Base-by-base conservation (phyloP, 2,113 vertebrate species). In the Xenopus laevis region DNA sequence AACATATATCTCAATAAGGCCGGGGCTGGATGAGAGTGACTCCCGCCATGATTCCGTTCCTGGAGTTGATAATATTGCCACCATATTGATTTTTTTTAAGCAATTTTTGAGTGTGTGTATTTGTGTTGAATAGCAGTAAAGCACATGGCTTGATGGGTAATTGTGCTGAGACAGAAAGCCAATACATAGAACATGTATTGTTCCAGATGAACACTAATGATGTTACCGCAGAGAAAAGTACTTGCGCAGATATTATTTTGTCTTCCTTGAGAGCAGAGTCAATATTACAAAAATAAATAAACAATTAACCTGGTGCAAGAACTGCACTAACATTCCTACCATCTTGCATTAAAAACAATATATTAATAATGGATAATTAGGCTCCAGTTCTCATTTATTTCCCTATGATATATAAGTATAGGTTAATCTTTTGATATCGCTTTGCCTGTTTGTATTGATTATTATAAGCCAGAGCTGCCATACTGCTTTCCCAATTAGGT, bases 21-120 rank as follows among this genome's bases (percentile, higher is more conserved):
- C 79, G 82, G 33, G 79, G 81, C 80, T 27, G 78, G 83, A 82
- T 74, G 85, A 87, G 84, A 78, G 83, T 82, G 68, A 80, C 82
- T 81, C 89, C 87, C 86, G 79, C 89, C 85, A 88, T 90, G 92
- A 93, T 93, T 91, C 95, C 91, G 88, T 91, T 50, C 92, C 89
- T 89, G 82, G 90, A 92, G 90, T 96, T 95, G 96, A 96, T 98
- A 94, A 97, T 98, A 98, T 97, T 95, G 96, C 95, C 94, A 91
- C 94, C 90, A 91, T 96, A 98, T 98, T 96, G 96, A 98, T 98
- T 96, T 96, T n/a, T 27, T 40, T 40, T 87, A 89, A 93, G 93
- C 93, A 90, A 87, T 95, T 94, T 93, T 95, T 95, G 59, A 50
- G 47, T 53, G 7, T 91, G 46, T 40, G 33, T 40, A 5, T 40